Base-by-base conservation (phyloP, 2,113 vertebrate species). In the Phaethon lepturus region DNA sequence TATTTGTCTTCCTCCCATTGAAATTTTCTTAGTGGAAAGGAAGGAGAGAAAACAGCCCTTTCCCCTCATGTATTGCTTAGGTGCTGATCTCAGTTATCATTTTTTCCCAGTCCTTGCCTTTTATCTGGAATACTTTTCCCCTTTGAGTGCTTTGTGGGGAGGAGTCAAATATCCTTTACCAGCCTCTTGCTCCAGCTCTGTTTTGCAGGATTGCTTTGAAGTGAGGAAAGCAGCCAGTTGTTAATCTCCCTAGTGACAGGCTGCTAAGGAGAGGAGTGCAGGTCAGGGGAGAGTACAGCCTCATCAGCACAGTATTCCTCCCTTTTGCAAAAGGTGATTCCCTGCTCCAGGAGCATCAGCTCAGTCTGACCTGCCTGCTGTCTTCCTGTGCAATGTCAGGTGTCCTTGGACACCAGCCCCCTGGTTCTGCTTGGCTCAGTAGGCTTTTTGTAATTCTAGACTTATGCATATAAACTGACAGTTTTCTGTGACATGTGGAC, bases 181-280 rank as follows among this genome's bases (percentile, higher is more conserved):
- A 88, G 72, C 72, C 83, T 92, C 75, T 85, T 79, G 55, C 95
- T 95, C 20, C 33, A 47, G 71, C 81, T 96, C 59, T 84, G 81
- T 82, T 90, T 85, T 93, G 71, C 89, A 56, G 29, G 60, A 86
- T 96, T 81, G 91, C 95, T 97, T 96, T 96, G 96, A 96, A 91
- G 88, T 75, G 80, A 12, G 63, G 86, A 72, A 94, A 80, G 94
- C 93, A 96, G 93, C 33, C 67, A 64, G 88, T 92, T 90, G 74
- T 91, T 95, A 94, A 96, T 95, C 92, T 97, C 95, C 91, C 91
- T 80, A 72, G 97, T 74, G 95, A 94, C 74, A 82, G 92, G 83
- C 92, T 90, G 78, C 95, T 76, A 5, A 90, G 90, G 72, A 94
- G 75, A 63, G 56, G 56, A 77, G 87, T 55, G 71, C 47, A 55